A percentile compares a stretch with the other conserved stretches of the same genome.
Evolutionary conservation across 2,888 invertebrate species (phyloP).

Genomic region (Scaptomyza cyrtandrae): DNA sequence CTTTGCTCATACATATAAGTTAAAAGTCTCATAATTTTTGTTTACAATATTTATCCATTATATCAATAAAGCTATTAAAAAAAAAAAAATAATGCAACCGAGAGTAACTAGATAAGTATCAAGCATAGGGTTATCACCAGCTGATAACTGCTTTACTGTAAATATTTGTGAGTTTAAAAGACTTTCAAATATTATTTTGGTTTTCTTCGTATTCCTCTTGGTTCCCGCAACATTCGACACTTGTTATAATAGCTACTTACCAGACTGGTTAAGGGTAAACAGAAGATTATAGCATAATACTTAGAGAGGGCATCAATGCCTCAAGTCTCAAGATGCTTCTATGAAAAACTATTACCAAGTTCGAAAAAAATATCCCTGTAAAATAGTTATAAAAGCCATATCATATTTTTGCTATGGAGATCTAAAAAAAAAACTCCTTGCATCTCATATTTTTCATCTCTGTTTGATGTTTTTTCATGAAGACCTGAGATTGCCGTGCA

Average conservation of each 20-base stretch:
- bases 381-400: too few species aligned
- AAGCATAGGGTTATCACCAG: neutral
- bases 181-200: neutral
- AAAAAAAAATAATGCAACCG: neutral
- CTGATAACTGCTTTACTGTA: neutral
- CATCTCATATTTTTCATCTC: too few species aligned
- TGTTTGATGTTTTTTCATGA: too few species aligned
- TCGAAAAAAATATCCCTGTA: too few species aligned
- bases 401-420: too few species aligned
- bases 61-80: conserved; percentile 5
- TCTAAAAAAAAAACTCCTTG: too few species aligned
- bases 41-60: conserved; percentile 1
- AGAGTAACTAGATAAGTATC: neutral
- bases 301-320: too few species aligned
- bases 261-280: neutral
- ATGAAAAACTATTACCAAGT: too few species aligned
- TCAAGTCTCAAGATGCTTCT: too few species aligned
- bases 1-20: neutral
- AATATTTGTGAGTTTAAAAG: neutral
- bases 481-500: too few species aligned
- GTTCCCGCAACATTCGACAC: neutral
- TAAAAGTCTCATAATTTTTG: neutral
- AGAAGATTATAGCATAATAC: too few species aligned
- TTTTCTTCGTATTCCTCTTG: neutral
- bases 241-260: neutral